A percentile compares a stretch with the other conserved stretches of the same genome.
Conservation (phyloP, 2,888 invertebrate species). For the Cerastoderma edule region DNA sequence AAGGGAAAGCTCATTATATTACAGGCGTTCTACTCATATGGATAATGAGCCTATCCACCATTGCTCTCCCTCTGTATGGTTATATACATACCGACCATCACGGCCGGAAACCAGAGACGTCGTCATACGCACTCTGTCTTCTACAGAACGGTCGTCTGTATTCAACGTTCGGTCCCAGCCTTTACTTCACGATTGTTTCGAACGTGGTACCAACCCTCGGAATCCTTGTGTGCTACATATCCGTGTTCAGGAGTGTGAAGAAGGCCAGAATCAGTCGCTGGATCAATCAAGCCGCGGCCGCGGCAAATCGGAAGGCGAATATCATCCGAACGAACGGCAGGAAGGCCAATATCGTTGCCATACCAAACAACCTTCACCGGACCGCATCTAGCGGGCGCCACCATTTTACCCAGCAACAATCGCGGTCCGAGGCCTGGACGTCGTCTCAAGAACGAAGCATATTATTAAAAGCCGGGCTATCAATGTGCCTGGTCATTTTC, state of each 20-base stretch:
- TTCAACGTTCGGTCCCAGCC: constrained; percentile 6
- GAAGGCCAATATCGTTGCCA: constrained; percentile 12
- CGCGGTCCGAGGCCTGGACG: neutral
- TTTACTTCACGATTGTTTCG: neutral
- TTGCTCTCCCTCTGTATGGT: constrained; percentile 6
- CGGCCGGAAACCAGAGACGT: neutral
- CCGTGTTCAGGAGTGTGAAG: neutral
- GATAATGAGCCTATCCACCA: constrained; percentile 1
- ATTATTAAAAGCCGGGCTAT: neutral
- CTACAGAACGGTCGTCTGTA: constrained; percentile 6
- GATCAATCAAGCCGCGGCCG: constrained; percentile 17
- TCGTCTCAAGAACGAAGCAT: constrained; percentile 7
- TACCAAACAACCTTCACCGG: no score
- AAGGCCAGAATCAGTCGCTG: constrained; percentile 13
- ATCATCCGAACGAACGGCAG: neutral
- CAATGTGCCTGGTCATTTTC: neutral
- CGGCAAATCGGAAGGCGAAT: neutral
- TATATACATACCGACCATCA: neutral
- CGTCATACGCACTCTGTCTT: constrained; percentile 1
- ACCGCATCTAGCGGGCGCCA: neutral
- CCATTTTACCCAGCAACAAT: neutral
- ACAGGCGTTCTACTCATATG: neutral
- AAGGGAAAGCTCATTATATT: constrained; percentile 11
- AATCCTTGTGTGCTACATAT: constrained; percentile 7
- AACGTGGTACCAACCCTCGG: neutral